These are phyloP conservation scores for Ispidina lecontei DNA, from an alignment of 2,797 vertebrate genomes.

Conservation along the genomic window DNA sequence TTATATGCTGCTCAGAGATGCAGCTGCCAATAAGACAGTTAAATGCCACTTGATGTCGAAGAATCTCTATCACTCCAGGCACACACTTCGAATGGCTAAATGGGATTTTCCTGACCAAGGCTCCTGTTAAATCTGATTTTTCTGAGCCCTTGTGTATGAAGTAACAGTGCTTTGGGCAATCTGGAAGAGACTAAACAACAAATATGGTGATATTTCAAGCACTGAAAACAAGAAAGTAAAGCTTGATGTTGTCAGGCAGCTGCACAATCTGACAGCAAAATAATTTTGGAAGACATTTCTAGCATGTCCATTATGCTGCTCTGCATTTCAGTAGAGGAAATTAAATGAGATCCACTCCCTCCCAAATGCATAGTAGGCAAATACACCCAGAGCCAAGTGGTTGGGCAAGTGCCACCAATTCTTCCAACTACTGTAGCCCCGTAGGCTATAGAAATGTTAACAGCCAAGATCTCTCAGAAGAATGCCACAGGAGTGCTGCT, in stretches of 20 bases:
- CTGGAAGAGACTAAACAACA: constrained; percentile 79
- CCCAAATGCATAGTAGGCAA: not conserved
- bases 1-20: constrained; percentile 19
- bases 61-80: constrained; percentile 79
- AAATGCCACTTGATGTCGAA: constrained; percentile 82
- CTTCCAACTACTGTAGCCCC: not conserved
- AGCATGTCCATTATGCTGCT: not conserved
- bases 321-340: not conserved
- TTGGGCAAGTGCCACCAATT: not conserved
- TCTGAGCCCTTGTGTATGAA: constrained; percentile 64
- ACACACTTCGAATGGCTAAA: constrained; percentile 85
- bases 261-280: not conserved
- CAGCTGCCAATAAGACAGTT: constrained; percentile 86
- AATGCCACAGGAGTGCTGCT: not conserved
- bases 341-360: not conserved
- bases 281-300: not conserved
- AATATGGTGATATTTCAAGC: not conserved
- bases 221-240: not conserved
- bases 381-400: not conserved
- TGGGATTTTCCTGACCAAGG: constrained; percentile 78
- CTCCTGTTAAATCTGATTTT: constrained; percentile 55
- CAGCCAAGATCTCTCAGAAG: not conserved
- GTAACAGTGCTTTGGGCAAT: constrained; percentile 77
- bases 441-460: not conserved
- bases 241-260: not conserved